A percentile compares a stretch with the other conserved stretches of the same genome.
phyloP scores from a whole-genome alignment of 2,888 invertebrate genomes.

The Mimumesa dahlbomi region DNA sequence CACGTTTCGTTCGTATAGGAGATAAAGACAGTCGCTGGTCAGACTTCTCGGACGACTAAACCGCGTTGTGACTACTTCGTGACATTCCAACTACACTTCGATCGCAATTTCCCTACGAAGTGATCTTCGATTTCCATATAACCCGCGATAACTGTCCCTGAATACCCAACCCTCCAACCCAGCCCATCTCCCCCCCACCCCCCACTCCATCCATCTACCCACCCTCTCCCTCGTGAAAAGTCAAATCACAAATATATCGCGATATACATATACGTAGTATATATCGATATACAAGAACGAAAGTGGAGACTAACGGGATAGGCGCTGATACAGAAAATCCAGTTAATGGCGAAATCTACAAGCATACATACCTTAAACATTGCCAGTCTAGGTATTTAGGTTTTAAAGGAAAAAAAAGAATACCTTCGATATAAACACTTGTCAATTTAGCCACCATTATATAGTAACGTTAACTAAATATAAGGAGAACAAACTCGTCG shows the following conservation, averaged over 20 bases:
- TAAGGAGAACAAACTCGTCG: conserved; percentile 65
- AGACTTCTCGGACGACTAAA: conserved; percentile 40
- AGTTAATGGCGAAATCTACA: conserved; percentile 39
- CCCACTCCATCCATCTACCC: no score
- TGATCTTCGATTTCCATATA: conserved; percentile 33
- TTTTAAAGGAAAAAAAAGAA: conserved; percentile 52
- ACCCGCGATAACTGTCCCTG: conserved; percentile 39
- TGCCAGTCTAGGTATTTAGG: conserved; percentile 75
- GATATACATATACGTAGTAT: neutral
- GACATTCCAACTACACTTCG: conserved; percentile 34
- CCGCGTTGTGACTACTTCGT: conserved; percentile 71
- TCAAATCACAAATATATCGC: neutral
- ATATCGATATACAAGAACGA: conserved; percentile 3
- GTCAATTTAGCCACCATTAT: conserved; percentile 79
- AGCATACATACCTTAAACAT: conserved; percentile 69
- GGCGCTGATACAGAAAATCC: conserved; percentile 1
- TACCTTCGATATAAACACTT: conserved; percentile 77
- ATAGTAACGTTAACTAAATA: conserved; percentile 70
- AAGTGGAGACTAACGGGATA: neutral
- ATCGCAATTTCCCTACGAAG: conserved; percentile 32
- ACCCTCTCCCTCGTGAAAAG: neutral
- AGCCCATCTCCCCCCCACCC: no score
- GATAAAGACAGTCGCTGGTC: conserved; percentile 43
- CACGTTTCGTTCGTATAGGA: conserved; percentile 12
- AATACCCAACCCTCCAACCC: conserved; percentile 22